A percentile compares a stretch with the other conserved stretches of the same genome.
These are phyloP conservation scores for Muscicapa adusta DNA, from an alignment of 2,113 vertebrate genomes.

Conservation along the genomic window DNA sequence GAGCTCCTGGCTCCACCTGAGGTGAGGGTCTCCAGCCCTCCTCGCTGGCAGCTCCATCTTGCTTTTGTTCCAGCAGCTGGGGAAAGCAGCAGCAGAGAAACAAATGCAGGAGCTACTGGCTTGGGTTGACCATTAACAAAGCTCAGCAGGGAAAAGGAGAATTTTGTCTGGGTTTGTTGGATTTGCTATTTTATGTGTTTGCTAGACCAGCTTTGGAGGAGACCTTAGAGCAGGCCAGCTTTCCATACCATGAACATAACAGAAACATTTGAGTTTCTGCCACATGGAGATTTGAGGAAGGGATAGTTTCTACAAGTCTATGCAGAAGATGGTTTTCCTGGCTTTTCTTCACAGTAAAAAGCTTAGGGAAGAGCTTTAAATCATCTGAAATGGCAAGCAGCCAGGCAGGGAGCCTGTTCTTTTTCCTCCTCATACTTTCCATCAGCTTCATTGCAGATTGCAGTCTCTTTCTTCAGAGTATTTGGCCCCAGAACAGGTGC, in stretches of 20 bases:
- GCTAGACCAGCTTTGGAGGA: background rate
- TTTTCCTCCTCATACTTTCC: background rate
- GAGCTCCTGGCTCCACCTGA: background rate
- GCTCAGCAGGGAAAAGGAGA: background rate
- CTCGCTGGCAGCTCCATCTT: background rate
- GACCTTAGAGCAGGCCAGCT: background rate
- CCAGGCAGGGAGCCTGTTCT: background rate
- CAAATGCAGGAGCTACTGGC: background rate
- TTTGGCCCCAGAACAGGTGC: background rate
- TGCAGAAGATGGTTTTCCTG: background rate
- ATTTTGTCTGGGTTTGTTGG: background rate
- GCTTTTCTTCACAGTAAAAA: background rate
- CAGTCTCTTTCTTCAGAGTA: background rate
- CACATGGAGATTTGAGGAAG: background rate
- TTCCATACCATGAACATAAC: background rate
- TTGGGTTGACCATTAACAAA: background rate
- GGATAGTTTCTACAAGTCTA: background rate
- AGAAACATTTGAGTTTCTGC: background rate
- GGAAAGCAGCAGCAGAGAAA: background rate
- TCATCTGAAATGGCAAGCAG: background rate
- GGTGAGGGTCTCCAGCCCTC: background rate
- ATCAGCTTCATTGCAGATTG: background rate
- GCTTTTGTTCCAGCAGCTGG: background rate
- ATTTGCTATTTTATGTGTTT: background rate
- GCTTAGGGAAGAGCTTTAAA: background rate